Base-by-base conservation (phyloP, 1,140 invertebrate genomes). In the Euwallacea fornicatus region DNA sequence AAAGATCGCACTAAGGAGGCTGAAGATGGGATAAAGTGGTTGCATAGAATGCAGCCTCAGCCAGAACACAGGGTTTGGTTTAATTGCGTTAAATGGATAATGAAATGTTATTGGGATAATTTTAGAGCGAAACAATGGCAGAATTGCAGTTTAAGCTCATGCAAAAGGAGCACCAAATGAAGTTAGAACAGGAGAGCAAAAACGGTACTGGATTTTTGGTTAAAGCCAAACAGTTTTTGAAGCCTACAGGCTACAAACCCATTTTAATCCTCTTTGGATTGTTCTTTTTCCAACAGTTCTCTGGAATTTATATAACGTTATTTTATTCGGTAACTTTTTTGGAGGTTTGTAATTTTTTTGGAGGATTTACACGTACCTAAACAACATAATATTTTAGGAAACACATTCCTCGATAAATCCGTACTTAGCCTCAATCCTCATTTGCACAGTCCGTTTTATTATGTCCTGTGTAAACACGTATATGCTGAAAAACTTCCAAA, bases 271-370 rank as follows among this genome's bases (percentile, higher is more conserved):
- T 88, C 6, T 79, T 85, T 11, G 75, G 83, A 0, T 79, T 89
- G 4, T 89, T 89, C 72, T 79, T 84, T 7, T 86, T 89, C 67
- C 88, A 89, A 76, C 87, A 89, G 74, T 85, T 87, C 60, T 83
- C 84, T 46, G 88, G 88, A 43, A 86, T 89, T 75, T 88, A 91
- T 76, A 88, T 89, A 2, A 87, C 89, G 9, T 83, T 91, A 42
- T 91, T 90, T 74, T 91, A 90, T 75, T 86, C 89, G 0, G 86
- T 90, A n/a, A 86, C 86, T 47, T 88, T 86, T 78, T 85, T 87
- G 56, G 71, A 85, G 69, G 85, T 86, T 74, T 81, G 76, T 70
- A 59, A 8, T 4, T 33, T 33, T 33, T 33, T 33, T 33, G 21
- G 8, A 2, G 33, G 8, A 50, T 50, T 50, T 33, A 33, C 21